Base-by-base conservation (phyloP, 2,888 invertebrate genomes). In the Hypolimnas misippus region DNA sequence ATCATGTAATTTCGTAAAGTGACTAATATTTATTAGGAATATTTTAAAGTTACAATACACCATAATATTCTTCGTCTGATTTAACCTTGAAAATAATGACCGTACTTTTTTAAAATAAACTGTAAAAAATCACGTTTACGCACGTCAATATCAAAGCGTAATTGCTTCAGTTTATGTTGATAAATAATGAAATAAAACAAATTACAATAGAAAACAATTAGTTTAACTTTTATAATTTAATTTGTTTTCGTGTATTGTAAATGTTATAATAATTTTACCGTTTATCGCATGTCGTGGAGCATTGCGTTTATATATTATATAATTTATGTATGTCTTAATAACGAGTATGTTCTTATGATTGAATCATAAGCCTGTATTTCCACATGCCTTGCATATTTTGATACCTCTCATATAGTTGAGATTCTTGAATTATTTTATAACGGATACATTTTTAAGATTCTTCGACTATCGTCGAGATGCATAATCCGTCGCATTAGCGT, bases 401-500 rank as follows among this genome's bases (percentile, higher is more conserved):
- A 50, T 25, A 14, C 29, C 3, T 29, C 25, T 49, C 25, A 49
- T 49, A 14, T 29, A 29, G 21, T 6, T 29, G 8, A 29, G 14
- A 46, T 46, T 16, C 12, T 21, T 46, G 8, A 6, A 8, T 42
- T 42, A 42, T 42, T 16, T 12, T 35, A 42, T 17, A 16, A 42
- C 42, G 42, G 42, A 17, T 17, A 19, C 0, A 44, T 46, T 12
- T 46, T 12, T 17, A 46, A 40, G n/a, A 46, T 21, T 6, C 19
- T 21, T n/a, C 21, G 0, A 40, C 40, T 16, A 33, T 66, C 64
- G 67, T 66, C 57, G 12, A 17, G 19, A 58, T 35, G 33, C 54
- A 44, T 31, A 52, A 55, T 63, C 66, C 61, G 64, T 69, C 40
- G 40, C 57, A 70, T 69, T 70, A 69, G 55, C 63, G 63, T 68